Evolutionary conservation across 2,888 invertebrate species (phyloP).

Genomic region (Octodonta nipae): DNA sequence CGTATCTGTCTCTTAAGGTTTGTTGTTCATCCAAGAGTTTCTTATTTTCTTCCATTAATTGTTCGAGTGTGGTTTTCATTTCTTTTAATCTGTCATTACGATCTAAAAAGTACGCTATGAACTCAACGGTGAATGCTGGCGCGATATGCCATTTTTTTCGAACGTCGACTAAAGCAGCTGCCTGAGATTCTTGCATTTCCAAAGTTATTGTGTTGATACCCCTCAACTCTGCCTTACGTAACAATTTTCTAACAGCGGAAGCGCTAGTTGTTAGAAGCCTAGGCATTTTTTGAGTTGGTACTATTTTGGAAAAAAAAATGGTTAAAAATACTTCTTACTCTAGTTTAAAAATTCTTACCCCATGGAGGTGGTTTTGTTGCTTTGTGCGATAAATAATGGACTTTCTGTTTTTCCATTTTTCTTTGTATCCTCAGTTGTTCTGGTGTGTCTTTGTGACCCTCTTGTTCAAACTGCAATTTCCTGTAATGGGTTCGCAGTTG

Average conservation of each 20-base stretch:
- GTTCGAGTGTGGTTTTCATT: slow-evolving; percentile 62
- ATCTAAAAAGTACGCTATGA: slow-evolving; percentile 86
- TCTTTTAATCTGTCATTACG: slow-evolving; percentile 69
- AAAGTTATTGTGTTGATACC: slow-evolving; percentile 71
- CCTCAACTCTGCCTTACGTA: slow-evolving; percentile 79
- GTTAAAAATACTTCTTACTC: no score
- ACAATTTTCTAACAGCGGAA: slow-evolving; percentile 68
- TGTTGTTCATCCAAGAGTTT: slow-evolving; percentile 67
- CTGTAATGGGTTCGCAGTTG: slow-evolving; percentile 66
- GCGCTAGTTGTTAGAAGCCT: slow-evolving; percentile 80
- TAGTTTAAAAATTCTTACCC: slow-evolving; percentile 44
- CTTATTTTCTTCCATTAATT: slow-evolving; percentile 60
- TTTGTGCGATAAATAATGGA: slow-evolving; percentile 67
- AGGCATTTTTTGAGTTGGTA: slow-evolving; percentile 90
- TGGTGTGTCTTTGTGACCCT: slow-evolving; percentile 48
- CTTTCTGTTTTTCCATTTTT: slow-evolving; percentile 70
- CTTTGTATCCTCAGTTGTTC: slow-evolving; percentile 63
- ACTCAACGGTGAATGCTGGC: slow-evolving; percentile 88
- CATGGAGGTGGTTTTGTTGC: slow-evolving; percentile 65
- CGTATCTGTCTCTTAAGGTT: slow-evolving; percentile 59
- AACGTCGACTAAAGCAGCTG: slow-evolving; percentile 69
- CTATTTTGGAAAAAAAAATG: slow-evolving; percentile 36
- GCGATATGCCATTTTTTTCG: slow-evolving; percentile 89
- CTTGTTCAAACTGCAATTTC: slow-evolving; percentile 41
- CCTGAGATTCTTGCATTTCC: slow-evolving; percentile 72